A percentile compares a stretch with the other conserved stretches of the same genome.
These are phyloP conservation scores for Flexamia atlantica DNA, from an alignment of 2,888 invertebrate species.

Conservation along the genomic window DNA sequence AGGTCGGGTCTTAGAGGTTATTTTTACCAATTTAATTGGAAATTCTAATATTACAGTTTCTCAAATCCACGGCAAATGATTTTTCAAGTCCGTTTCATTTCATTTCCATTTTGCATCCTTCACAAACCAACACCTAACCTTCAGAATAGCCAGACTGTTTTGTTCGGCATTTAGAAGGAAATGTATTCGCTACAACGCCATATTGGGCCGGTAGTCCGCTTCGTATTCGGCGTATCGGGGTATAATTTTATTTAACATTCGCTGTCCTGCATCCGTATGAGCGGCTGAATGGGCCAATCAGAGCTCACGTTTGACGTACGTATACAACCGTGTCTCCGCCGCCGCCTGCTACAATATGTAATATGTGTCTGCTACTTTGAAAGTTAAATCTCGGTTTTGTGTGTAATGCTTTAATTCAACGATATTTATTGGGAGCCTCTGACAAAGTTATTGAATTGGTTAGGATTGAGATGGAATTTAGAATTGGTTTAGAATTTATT, in stretches of 20 bases:
- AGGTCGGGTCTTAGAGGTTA: too few species aligned
- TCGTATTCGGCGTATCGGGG: constrained; percentile 23
- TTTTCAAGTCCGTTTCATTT: too few species aligned
- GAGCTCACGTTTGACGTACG: constrained; percentile 4
- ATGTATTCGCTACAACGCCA: neutral
- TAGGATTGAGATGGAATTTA: too few species aligned
- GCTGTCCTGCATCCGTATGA: constrained; percentile 33
- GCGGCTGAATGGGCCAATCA: constrained; percentile 32
- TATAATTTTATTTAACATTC: constrained; percentile 47
- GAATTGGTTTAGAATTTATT: too few species aligned
- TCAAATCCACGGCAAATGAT: too few species aligned
- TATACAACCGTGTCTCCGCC: constrained; percentile 9
- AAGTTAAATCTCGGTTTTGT: constrained; percentile 5
- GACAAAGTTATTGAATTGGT: too few species aligned
- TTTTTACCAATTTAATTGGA: too few species aligned
- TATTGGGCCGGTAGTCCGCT: neutral
- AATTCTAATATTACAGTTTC: too few species aligned
- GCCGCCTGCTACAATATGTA: constrained; percentile 15
- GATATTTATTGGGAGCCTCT: too few species aligned
- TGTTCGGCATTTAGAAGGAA: too few species aligned
- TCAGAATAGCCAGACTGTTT: neutral
- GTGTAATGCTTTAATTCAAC: neutral
- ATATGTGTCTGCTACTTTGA: constrained; percentile 7
- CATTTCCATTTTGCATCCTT: too few species aligned
- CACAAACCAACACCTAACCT: neutral